These are phyloP conservation scores for Antennarius striatus DNA, from an alignment of 2,113 vertebrate genomes.

Conservation along the genomic window DNA sequence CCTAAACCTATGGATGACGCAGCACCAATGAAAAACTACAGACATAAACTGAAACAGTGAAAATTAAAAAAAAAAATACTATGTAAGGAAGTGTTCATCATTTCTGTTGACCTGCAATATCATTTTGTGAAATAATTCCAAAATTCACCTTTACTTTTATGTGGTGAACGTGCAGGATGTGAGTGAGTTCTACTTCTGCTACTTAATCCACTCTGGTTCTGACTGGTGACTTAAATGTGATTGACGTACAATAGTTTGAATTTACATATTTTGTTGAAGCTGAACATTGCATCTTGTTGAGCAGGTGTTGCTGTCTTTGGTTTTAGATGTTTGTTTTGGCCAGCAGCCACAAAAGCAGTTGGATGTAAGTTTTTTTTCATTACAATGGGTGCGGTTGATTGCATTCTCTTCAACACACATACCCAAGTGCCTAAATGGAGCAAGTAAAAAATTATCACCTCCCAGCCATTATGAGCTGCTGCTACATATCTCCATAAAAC, in stretches of 20 bases:
- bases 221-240: slow-evolving; percentile 47
- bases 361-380: slow-evolving; percentile 71
- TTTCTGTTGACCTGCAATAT: neutral
- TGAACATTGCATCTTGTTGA: slow-evolving; percentile 43
- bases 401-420: slow-evolving; percentile 47
- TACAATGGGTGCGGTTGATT: slow-evolving; percentile 63
- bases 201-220: slow-evolving; percentile 39
- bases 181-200: slow-evolving; percentile 33
- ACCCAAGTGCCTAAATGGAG: slow-evolving; percentile 46
- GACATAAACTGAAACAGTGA: too few relatives aligned
- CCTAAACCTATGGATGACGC: too few relatives aligned
- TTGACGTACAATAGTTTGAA: slow-evolving; percentile 67
- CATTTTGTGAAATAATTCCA: slow-evolving; percentile 19
- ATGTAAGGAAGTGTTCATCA: neutral
- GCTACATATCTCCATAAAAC: slow-evolving; percentile 8
- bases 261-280: slow-evolving; percentile 61
- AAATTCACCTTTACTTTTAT: slow-evolving; percentile 4
- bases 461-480: neutral
- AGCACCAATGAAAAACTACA: too few relatives aligned
- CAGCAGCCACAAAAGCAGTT: slow-evolving; percentile 47
- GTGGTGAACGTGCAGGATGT: slow-evolving; percentile 9
- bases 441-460: slow-evolving; percentile 33
- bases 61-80: too few relatives aligned
- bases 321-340: slow-evolving; percentile 45
- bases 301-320: slow-evolving; percentile 23